Conservation (phyloP, 2,888 invertebrate species). For the Drosophila cracens region DNA sequence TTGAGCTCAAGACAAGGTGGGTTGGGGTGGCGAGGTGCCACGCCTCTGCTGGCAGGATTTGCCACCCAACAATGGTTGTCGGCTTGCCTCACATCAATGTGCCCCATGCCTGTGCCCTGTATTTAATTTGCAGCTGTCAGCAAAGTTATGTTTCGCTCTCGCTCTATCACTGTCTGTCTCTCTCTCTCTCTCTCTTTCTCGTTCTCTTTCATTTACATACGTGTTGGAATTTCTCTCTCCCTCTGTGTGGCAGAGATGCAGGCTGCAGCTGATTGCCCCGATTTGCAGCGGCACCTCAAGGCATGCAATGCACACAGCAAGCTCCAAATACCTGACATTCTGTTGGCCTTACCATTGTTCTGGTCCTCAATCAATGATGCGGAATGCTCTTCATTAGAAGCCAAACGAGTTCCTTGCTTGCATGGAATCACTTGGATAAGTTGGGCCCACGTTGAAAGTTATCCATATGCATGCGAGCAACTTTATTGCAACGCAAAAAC, state of each 20-base stretch:
- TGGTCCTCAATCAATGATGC: slow-evolving; percentile 7
- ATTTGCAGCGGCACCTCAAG: slow-evolving; percentile 1
- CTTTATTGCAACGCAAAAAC: not conserved
- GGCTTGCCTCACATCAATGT: slow-evolving; percentile 10
- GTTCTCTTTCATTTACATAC: not conserved
- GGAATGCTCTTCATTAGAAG: slow-evolving; percentile 13
- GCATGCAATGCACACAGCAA: not conserved
- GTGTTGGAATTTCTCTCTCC: not conserved
- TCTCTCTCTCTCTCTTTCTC: not conserved
- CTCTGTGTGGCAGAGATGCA: not conserved
- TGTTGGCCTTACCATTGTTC: slow-evolving; percentile 2
- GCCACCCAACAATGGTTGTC: slow-evolving; percentile 21
- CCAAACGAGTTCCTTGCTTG: not conserved
- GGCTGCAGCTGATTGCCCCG: slow-evolving; percentile 3
- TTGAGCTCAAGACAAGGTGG: not conserved
- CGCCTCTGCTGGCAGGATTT: slow-evolving; percentile 15
- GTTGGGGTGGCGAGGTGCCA: not conserved
- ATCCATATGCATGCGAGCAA: not conserved
- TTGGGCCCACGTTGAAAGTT: not conserved
- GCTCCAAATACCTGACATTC: slow-evolving; percentile 1
- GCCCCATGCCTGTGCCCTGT: not conserved
- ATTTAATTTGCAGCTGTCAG: slow-evolving; percentile 59
- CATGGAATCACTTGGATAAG: not conserved
- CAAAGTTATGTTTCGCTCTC: slow-evolving; percentile 25
- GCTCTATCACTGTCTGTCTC: not conserved